These are phyloP conservation scores for Calephelis virginiensis DNA, from an alignment of 1,140 invertebrate species.

Conservation along the genomic window DNA sequence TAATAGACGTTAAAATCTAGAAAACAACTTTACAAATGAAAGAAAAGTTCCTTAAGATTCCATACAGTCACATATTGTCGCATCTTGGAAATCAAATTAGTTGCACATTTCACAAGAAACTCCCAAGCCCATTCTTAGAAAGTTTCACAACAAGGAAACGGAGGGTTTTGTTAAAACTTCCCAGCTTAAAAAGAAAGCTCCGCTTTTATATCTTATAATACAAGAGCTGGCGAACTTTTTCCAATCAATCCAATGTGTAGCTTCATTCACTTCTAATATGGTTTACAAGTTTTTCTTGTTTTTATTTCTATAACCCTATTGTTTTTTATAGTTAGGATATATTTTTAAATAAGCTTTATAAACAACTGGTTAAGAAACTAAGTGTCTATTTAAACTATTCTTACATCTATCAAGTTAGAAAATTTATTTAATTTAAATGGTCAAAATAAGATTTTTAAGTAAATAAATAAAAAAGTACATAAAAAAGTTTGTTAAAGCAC, in stretches of 20 bases:
- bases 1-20: neutral
- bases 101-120: constrained; percentile 15
- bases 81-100: constrained; percentile 13
- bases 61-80: constrained; percentile 4
- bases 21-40: neutral
- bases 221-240: neutral
- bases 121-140: constrained; percentile 9
- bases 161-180: constrained; percentile 17
- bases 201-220: constrained; percentile 3
- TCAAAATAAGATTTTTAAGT: no score
- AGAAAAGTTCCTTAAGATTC: constrained; percentile 2
- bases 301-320: no score
- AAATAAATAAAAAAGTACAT: no score
- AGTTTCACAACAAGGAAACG: constrained; percentile 8
- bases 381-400: no score
- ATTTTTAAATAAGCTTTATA: no score
- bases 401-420: no score
- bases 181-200: constrained; percentile 14
- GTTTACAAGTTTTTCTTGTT: no score
- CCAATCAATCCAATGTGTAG: neutral
- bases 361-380: no score
- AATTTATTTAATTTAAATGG: no score
- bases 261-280: no score
- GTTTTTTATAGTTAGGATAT: no score
- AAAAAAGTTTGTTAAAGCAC: no score